Base-by-base conservation (phyloP, 2,797 vertebrate genomes). In the Parauchenoglanis ngamensis region DNA sequence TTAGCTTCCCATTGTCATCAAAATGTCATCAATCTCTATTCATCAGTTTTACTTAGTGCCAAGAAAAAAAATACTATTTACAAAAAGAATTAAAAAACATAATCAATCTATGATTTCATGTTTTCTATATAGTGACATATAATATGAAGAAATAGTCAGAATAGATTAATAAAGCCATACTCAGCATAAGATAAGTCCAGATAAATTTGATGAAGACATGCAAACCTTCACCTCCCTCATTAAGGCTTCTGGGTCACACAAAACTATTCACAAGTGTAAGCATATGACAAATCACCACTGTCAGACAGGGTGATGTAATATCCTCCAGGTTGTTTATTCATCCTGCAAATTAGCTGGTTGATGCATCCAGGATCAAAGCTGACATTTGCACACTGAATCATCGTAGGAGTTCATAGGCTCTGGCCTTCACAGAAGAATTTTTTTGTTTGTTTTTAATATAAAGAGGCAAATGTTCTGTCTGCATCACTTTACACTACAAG, bases 221-320 rank as follows among this genome's bases (percentile, higher is more conserved):
- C 79, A 75, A 75, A 73, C 65, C 67, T 83, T 67, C 82, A 84
- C 46, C 6, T n/a, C 77, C 35, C 54, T 67, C 75, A 78, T 72
- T 89, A 91, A 91, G 89, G 90, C 90, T 88, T 91, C 72, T 87
- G 90, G 89, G 89, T 90, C 86, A 89, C 80, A 87, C 87, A 88
- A 89, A 91, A 88, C 85, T 82, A 59, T 88, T 88, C 75, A 84
- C 44, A 86, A 84, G 56, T 44, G 13, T 81, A 72, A 86, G 78
- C 86, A 83, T 84, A 85, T n/a, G 6, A 75, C 77, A 84, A 52
- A 7, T 52, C 87, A 73, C 65, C 52, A 61, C 40, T 56, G 59
- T 31, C 31, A 56, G 59, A 84, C 78, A 83, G 35, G 49, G 82
- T 86, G 83, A 84, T n/a, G 52, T 46, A 83, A 88, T 80, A 73